phyloP scores from a whole-genome alignment of 2,888 invertebrate species.

The Megalurothrips usitatus region DNA sequence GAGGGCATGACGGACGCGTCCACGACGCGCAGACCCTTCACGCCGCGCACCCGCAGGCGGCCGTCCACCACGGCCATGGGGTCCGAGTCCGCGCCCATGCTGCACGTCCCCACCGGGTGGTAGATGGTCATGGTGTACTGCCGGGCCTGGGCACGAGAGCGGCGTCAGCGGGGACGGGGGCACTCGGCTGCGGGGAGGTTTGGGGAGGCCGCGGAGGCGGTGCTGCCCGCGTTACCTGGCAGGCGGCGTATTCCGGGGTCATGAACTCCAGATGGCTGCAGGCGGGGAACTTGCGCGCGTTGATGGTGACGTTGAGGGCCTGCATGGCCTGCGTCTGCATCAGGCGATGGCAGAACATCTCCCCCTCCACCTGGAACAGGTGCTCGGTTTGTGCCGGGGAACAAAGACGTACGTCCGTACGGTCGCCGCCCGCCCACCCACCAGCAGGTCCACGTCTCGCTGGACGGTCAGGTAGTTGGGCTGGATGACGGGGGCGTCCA shows the following conservation, averaged over 20 bases:
- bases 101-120: constrained; percentile 35
- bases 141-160: constrained; percentile 55
- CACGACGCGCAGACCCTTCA: constrained; percentile 34
- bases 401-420: not conserved
- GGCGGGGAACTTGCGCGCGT: constrained; percentile 30
- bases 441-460: constrained; percentile 44
- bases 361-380: constrained; percentile 32
- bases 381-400: not conserved
- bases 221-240: constrained; percentile 11
- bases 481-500: constrained; percentile 50
- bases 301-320: constrained; percentile 31
- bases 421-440: constrained; percentile 32
- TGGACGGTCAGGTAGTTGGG: constrained; percentile 51
- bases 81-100: constrained; percentile 34
- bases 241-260: constrained; percentile 28
- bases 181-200: no score
- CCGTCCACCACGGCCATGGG: constrained; percentile 34
- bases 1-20: constrained; percentile 36
- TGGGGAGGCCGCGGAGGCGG: no score
- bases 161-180: no score
- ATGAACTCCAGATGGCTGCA: not conserved
- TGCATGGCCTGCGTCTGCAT: constrained; percentile 31
- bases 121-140: constrained; percentile 33
- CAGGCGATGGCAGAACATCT: constrained; percentile 28
- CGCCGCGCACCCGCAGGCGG: constrained; percentile 33